These are phyloP conservation scores for Buceros bicornis DNA, from an alignment of 2,797 vertebrate species.

Conservation along the genomic window DNA sequence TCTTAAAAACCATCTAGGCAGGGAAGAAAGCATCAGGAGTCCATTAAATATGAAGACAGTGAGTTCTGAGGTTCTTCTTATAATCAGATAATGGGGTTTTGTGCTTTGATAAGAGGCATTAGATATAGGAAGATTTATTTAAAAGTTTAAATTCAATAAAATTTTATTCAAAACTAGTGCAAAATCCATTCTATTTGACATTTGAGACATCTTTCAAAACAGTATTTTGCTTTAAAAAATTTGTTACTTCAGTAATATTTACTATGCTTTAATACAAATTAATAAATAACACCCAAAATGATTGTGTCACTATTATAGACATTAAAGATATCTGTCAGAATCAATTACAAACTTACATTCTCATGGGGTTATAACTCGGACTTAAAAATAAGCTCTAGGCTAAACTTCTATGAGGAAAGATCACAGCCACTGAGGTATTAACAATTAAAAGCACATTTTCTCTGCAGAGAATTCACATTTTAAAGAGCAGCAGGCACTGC, in stretches of 20 bases:
- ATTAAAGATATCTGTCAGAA: constrained; percentile 40
- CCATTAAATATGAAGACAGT: constrained; percentile 82
- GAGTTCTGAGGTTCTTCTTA: constrained; percentile 78
- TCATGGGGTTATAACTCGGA: not conserved
- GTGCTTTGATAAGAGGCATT: constrained; percentile 80
- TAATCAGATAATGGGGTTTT: constrained; percentile 79
- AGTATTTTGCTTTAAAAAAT: constrained; percentile 48
- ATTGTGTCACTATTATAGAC: not conserved
- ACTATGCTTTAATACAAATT: constrained; percentile 74
- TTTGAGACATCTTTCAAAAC: constrained; percentile 74
- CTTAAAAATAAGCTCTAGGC: not conserved
- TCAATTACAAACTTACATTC: not conserved
- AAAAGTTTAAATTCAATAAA: constrained; percentile 81
- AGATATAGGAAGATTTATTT: constrained; percentile 80
- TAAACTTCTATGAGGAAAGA: not conserved
- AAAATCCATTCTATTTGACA: constrained; percentile 77
- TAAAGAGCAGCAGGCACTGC: not conserved
- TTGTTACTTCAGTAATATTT: constrained; percentile 57
- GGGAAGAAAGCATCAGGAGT: constrained; percentile 76
- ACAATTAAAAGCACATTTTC: not conserved
- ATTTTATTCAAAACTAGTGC: constrained; percentile 72
- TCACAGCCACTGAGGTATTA: not conserved
- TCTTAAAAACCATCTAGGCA: constrained; percentile 79
- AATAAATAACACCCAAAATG: constrained; percentile 57
- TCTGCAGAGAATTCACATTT: not conserved